Evolutionary conservation across 2,113 vertebrate genomes (phyloP).

Genomic region (Pao palembangensis): DNA sequence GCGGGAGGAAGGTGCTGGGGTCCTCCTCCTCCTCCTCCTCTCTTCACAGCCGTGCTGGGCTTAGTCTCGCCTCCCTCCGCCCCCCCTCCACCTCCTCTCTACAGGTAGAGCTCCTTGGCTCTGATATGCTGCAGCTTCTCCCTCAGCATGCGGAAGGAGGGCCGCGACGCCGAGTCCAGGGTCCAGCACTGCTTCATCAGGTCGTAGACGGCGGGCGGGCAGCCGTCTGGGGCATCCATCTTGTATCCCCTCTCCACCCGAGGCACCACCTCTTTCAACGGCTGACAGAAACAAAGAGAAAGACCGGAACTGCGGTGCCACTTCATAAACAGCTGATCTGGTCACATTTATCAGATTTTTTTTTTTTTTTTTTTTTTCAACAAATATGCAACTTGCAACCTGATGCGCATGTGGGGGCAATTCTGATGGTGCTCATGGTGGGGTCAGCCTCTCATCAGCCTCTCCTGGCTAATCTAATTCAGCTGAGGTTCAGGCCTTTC

Average conservation of each 20-base stretch:
- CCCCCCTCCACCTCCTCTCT: conserved; percentile 57
- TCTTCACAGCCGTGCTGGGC: conserved; percentile 30
- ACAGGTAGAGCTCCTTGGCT: conserved; percentile 91
- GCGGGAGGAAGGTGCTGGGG: conserved; percentile 24
- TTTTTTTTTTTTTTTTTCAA: no score
- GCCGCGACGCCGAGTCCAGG: conserved; percentile 81
- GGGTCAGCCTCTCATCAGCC: no score
- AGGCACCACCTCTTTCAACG: conserved; percentile 94
- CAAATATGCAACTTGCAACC: no score
- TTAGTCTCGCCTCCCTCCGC: conserved; percentile 10
- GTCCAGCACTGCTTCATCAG: conserved; percentile 98
- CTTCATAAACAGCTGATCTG: not conserved
- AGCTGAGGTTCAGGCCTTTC: no score
- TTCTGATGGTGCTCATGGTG: no score
- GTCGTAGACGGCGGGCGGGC: conserved; percentile 86
- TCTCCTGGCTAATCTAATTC: no score
- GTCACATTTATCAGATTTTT: no score
- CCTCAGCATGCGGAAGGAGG: conserved; percentile 89
- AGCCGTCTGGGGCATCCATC: conserved; percentile 94
- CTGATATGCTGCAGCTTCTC: conserved; percentile 94
- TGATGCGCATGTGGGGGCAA: no score
- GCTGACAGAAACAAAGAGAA: conserved; percentile 67
- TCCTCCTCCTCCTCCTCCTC: conserved; percentile 38
- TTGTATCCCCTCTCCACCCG: conserved; percentile 96
- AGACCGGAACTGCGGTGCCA: not conserved